Percentiles rank a stretch among this genome's conserved stretches.
These are phyloP conservation scores for Drosophila aldrichi DNA, from an alignment of 2,888 invertebrate species.

Conservation along the genomic window DNA sequence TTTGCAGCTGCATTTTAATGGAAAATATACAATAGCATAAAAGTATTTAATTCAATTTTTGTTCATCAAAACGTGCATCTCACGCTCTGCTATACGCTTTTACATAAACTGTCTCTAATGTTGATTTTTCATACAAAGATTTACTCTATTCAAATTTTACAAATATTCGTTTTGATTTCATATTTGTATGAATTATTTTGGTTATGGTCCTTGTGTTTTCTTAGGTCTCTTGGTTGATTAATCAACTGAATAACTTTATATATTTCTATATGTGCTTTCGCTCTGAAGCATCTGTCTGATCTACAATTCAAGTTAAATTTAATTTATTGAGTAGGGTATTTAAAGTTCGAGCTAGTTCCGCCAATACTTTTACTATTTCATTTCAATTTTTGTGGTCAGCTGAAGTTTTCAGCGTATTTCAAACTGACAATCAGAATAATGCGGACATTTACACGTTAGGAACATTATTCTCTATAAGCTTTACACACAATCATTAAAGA, in stretches of 20 bases:
- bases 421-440: too few relatives aligned
- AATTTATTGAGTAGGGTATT: neutral
- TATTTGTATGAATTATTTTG: neutral
- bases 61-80: conserved; percentile 24
- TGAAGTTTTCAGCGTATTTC: neutral
- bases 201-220: neutral
- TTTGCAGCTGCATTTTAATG: conserved; percentile 68
- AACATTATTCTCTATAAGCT: neutral
- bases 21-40: conserved; percentile 59
- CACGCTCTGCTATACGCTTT: neutral
- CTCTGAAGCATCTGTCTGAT: too few relatives aligned
- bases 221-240: neutral
- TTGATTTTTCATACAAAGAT: neutral
- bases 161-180: neutral
- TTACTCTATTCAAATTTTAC: neutral
- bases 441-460: neutral
- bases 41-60: conserved; percentile 68
- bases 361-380: too few relatives aligned
- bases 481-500: neutral
- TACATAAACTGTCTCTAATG: neutral
- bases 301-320: too few relatives aligned
- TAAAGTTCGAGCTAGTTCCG: too few relatives aligned
- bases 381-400: neutral
- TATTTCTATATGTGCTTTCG: neutral
- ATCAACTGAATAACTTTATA: neutral